A percentile compares a stretch with the other conserved stretches of the same genome.
These are phyloP conservation scores for Chaetura pelagica DNA, from an alignment of 2,113 vertebrate genomes.

Conservation along the genomic window DNA sequence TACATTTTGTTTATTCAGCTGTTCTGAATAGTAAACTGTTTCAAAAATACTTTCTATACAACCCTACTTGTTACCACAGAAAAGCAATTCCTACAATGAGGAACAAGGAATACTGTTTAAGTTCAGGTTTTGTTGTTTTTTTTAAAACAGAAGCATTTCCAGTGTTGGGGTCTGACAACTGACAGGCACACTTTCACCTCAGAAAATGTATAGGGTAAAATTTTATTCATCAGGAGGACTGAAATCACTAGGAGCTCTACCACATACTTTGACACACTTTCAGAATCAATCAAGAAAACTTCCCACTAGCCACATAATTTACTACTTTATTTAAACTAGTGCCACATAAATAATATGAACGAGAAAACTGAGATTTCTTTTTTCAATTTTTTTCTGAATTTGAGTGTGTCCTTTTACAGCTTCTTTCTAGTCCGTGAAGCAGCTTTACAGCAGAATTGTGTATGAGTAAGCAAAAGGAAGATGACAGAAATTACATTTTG, in stretches of 20 bases:
- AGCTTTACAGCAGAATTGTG: neutral
- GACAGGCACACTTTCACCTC: neutral
- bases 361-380: neutral
- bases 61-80: neutral
- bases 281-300: neutral
- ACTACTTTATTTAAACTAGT: neutral
- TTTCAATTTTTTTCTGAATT: neutral
- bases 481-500: neutral
- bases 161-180: neutral
- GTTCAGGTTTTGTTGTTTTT: no score
- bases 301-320: neutral
- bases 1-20: neutral
- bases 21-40: neutral
- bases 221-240: neutral
- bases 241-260: neutral
- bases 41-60: neutral
- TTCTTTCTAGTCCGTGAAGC: slow-evolving; percentile 17
- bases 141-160: neutral
- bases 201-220: neutral
- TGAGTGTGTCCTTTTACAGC: neutral
- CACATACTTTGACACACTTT: neutral
- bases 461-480: slow-evolving; percentile 22
- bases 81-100: neutral
- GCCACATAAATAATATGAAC: neutral
- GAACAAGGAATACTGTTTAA: neutral